Conservation (phyloP, 2,797 vertebrate species). For the Hephaestus fuliginosus region DNA sequence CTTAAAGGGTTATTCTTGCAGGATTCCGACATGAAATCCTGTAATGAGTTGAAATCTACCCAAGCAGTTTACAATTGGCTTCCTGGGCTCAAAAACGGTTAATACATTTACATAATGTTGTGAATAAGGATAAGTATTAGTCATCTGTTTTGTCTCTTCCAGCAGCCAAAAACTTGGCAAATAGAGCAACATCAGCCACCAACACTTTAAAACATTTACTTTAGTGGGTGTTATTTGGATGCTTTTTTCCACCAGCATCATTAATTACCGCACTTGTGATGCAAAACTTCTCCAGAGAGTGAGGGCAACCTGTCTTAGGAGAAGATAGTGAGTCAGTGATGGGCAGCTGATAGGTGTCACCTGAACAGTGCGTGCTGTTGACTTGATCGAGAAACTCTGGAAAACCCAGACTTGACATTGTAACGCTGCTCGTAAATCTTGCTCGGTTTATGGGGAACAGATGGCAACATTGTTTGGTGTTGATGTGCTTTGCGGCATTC, state of each 20-base stretch:
- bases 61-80: not conserved
- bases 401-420: constrained; percentile 55
- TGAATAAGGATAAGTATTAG: constrained; percentile 3
- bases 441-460: constrained; percentile 68
- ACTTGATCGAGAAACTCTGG: constrained; percentile 47
- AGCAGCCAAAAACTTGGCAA: not conserved
- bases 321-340: constrained; percentile 12
- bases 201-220: constrained; percentile 10
- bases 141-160: constrained; percentile 14
- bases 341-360: constrained; percentile 32
- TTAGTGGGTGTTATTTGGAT: not conserved
- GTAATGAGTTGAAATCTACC: not conserved
- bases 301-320: not conserved
- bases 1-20: not conserved
- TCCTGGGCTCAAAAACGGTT: not conserved
- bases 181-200: constrained; percentile 6
- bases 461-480: constrained; percentile 70
- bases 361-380: constrained; percentile 44
- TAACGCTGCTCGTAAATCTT: constrained; percentile 56
- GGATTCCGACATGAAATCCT: not conserved
- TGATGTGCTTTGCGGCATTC: constrained; percentile 60
- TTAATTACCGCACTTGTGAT: constrained; percentile 11
- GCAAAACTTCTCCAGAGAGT: not conserved
- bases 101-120: not conserved
- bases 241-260: not conserved